These are phyloP conservation scores for Drosophila picticornis DNA, from an alignment of 2,888 invertebrate species.

Conservation along the genomic window DNA sequence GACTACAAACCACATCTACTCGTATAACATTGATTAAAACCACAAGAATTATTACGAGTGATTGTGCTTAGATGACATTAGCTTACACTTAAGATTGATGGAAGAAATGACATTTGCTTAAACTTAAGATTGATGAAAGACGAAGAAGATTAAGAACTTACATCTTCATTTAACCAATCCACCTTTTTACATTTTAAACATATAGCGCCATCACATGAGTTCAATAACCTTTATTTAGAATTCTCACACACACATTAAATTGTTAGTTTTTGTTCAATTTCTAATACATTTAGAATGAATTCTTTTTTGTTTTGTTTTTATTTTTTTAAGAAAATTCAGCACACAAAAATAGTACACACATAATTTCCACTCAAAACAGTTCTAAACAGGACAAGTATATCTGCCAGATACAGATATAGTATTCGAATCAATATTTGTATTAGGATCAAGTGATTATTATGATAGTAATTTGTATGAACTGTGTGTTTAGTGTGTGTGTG, in stretches of 20 bases:
- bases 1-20: constrained; percentile 27
- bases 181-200: too few relatives aligned
- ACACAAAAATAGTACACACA: constrained; percentile 55
- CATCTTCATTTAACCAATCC: background rate
- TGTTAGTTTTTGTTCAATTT: constrained; percentile 43
- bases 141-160: background rate
- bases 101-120: constrained; percentile 5
- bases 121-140: background rate
- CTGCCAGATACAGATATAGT: constrained; percentile 39
- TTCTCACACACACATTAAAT: constrained; percentile 56
- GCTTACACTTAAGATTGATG: background rate
- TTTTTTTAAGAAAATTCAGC: constrained; percentile 51
- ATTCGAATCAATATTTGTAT: constrained; percentile 26
- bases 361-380: constrained; percentile 39
- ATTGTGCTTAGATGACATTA: constrained; percentile 20
- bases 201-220: background rate
- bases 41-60: constrained; percentile 15
- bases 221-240: constrained; percentile 57
- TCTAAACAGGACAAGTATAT: constrained; percentile 43
- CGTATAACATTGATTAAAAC: constrained; percentile 9
- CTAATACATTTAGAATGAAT: constrained; percentile 60
- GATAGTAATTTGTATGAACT: constrained; percentile 19
- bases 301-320: background rate
- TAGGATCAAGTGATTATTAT: constrained; percentile 23
- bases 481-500: constrained; percentile 8